phyloP scores from a whole-genome alignment of 2,113 vertebrate species.

The Camarhynchus parvulus region DNA sequence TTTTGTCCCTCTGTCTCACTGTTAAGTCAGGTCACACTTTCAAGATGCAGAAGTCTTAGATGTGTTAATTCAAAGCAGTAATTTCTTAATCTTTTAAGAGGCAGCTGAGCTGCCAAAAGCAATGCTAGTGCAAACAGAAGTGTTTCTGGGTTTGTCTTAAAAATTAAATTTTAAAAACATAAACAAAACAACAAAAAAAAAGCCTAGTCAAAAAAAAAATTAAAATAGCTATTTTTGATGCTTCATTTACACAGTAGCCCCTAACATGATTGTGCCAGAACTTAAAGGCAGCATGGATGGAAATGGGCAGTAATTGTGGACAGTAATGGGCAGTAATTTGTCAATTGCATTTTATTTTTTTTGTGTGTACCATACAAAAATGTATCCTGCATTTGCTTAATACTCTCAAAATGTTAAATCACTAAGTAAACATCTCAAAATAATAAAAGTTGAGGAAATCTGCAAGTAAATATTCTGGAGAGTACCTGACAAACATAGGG shows the following conservation, averaged over 20 bases:
- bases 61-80: neutral
- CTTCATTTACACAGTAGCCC: neutral
- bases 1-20: neutral
- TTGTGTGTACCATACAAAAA: neutral
- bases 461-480: neutral
- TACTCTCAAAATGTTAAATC: neutral
- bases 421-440: neutral
- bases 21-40: neutral
- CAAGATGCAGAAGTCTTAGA: neutral
- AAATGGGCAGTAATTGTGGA: neutral
- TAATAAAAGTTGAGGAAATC: neutral
- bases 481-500: neutral
- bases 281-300: neutral
- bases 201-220: accelerated
- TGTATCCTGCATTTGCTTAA: neutral
- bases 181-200: neutral
- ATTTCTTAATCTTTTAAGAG: neutral
- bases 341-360: neutral
- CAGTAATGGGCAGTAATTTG: neutral
- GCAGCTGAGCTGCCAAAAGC: neutral
- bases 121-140: neutral
- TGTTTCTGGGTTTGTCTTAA: neutral
- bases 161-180: neutral
- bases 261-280: neutral
- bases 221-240: neutral